These are phyloP conservation scores for Oryzias woworae DNA, from an alignment of 2,113 vertebrate genomes.

Conservation along the genomic window DNA sequence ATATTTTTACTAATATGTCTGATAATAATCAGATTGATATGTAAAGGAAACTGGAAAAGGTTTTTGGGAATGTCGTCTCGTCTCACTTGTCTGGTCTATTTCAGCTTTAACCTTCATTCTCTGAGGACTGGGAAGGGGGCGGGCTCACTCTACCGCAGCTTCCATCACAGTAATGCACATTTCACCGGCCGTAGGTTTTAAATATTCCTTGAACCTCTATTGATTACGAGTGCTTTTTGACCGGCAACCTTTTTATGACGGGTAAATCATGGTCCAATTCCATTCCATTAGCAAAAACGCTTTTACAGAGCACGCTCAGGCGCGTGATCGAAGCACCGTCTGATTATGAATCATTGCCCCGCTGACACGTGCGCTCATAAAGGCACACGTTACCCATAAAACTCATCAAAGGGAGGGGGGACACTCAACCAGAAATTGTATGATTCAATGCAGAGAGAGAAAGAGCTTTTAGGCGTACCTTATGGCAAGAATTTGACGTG, in stretches of 20 bases:
- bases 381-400: conserved; percentile 37
- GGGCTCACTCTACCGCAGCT: not conserved
- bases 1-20: too few relatives aligned
- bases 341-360: conserved; percentile 57
- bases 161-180: conserved; percentile 70
- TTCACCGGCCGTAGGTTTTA: conserved; percentile 56
- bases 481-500: conserved; percentile 83
- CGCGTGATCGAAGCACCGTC: conserved; percentile 51
- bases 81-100: conserved; percentile 17
- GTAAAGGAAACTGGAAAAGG: too few relatives aligned
- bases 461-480: conserved; percentile 78
- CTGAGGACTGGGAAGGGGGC: not conserved
- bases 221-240: conserved; percentile 72
- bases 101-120: conserved; percentile 23
- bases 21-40: not conserved
- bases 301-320: conserved; percentile 50
- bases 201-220: conserved; percentile 66
- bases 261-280: conserved; percentile 70
- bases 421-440: conserved; percentile 1
- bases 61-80: not conserved
- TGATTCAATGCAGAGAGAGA: conserved; percentile 35
- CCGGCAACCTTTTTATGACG: conserved; percentile 60
- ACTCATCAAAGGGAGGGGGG: conserved; percentile 49
- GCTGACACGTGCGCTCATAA: conserved; percentile 54
- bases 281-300: conserved; percentile 73